These are phyloP conservation scores for Machimus atricapillus DNA, from an alignment of 2,888 invertebrate species.

Conservation along the genomic window DNA sequence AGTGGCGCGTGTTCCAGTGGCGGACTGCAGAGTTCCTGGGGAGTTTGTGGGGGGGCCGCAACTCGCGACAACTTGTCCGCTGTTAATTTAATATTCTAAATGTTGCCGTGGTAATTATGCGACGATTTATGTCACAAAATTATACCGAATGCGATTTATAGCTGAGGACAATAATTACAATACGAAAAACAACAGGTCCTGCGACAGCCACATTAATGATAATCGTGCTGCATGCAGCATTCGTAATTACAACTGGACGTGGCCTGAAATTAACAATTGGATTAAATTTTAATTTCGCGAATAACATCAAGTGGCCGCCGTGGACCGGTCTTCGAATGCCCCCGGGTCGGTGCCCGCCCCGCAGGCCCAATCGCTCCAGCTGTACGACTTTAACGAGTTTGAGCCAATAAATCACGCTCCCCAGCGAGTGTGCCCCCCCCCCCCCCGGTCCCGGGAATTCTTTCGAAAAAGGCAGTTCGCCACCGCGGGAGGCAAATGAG, in stretches of 20 bases:
- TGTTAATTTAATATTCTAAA: slow-evolving; percentile 37
- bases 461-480: background rate
- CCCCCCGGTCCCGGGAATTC: background rate
- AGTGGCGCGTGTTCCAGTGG: background rate
- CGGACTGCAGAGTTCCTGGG: background rate
- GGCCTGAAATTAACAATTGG: slow-evolving; percentile 18
- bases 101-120: slow-evolving; percentile 33
- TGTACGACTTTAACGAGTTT: background rate
- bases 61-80: background rate
- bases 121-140: slow-evolving; percentile 35
- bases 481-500: background rate
- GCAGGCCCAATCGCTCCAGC: background rate
- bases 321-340: background rate
- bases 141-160: slow-evolving; percentile 34
- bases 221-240: slow-evolving; percentile 18
- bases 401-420: background rate
- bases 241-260: slow-evolving; percentile 17
- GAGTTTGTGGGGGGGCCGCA: background rate
- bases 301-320: background rate
- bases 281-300: slow-evolving; percentile 20
- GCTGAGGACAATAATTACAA: slow-evolving; percentile 16
- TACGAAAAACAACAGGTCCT: slow-evolving; percentile 33
- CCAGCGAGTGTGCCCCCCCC: background rate
- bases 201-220: slow-evolving; percentile 22
- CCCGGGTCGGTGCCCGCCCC: background rate